Percentiles rank a stretch among this genome's conserved stretches.
phyloP scores from a whole-genome alignment of 1,140 invertebrate genomes.

The Gryllus bimaculatus region DNA sequence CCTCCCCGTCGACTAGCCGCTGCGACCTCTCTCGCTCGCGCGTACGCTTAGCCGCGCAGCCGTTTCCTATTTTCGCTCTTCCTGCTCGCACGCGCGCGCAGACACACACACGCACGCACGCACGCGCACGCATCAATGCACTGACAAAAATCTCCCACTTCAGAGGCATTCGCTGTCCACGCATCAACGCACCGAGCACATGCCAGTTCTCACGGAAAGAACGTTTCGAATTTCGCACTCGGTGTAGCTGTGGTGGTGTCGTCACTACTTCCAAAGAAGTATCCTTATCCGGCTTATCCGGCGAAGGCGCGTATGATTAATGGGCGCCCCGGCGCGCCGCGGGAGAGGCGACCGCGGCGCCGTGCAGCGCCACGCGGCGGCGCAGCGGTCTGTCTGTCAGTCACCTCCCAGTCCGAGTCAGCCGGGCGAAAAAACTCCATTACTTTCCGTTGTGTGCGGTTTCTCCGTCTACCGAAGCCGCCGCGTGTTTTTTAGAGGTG shows the following conservation, averaged over 20 bases:
- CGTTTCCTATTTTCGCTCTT: neutral
- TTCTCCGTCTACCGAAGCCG: neutral
- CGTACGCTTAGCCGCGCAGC: neutral
- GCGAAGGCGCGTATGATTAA: neutral
- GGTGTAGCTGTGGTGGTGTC: too few species aligned
- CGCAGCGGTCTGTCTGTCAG: neutral
- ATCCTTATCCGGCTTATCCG: too few species aligned
- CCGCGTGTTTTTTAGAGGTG: slow-evolving; percentile 3
- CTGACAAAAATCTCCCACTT: neutral
- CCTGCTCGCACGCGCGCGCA: neutral
- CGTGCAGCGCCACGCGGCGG: too few species aligned
- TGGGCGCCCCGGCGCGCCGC: neutral
- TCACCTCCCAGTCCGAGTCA: neutral
- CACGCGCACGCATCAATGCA: neutral
- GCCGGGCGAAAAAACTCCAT: neutral
- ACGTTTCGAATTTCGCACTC: too few species aligned
- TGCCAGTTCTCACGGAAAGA: too few species aligned
- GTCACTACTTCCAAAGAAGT: too few species aligned
- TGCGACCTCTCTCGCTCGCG: too few species aligned
- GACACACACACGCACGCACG: neutral
- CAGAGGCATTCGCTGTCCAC: neutral
- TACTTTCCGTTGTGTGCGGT: slow-evolving; percentile 3
- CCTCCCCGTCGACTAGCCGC: neutral
- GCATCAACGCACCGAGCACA: neutral
- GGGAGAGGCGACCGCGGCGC: neutral